Evolutionary conservation across 37 sponge, comb jelly and placozoan genomes (phyloP), one percentile per base, ranked within the genome.

Genomic region (Cladorhizidae sp.): DNA sequence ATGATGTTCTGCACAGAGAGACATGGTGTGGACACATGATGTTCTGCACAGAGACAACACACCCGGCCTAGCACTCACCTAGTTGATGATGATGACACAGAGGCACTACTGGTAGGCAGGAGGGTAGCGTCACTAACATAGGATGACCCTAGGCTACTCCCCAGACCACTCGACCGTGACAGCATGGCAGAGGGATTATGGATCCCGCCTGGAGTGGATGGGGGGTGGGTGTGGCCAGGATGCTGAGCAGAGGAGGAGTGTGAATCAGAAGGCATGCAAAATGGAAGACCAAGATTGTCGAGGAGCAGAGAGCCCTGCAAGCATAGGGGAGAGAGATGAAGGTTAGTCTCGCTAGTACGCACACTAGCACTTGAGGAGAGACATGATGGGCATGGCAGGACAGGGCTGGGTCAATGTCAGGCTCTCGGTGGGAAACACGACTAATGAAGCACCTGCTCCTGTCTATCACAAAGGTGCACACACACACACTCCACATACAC

Each of bases 101-200:
- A 12, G 49, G 5, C 49, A 5, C 49, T 45, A 45, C 49, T 45
- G 8, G 49, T 9, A n/a, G n/a, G n/a, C 28, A 59, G 61, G 15
- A 26, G 28, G 12, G 61, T 59, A 26, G 28, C 31, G 11, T 65
- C 67, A 9, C 67, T 12, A 7, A 12, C 20, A 18, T 2, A 26
- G 26, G 59, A 58, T 3, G 20, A 31, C 33, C 17, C 67, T 12
- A 65, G 5, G 35, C 67, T 77, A 38, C 84, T 83, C 7, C 83
- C 75, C 14, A 89, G 42, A 14, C 90, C 86, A 76, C 90, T 86
- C 31, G 90, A 85, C 57, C 82, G 63, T 1, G 51, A 33, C 14
- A 54, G 33, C 0, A 33, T 31, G 64, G 40, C 1, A 55, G 33
- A 51, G 75, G 52, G 45, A 37, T 0, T 45, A 9, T 5, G 49